Conservation (phyloP, 2,888 invertebrate species). For the Parascotia fuliginaria region DNA sequence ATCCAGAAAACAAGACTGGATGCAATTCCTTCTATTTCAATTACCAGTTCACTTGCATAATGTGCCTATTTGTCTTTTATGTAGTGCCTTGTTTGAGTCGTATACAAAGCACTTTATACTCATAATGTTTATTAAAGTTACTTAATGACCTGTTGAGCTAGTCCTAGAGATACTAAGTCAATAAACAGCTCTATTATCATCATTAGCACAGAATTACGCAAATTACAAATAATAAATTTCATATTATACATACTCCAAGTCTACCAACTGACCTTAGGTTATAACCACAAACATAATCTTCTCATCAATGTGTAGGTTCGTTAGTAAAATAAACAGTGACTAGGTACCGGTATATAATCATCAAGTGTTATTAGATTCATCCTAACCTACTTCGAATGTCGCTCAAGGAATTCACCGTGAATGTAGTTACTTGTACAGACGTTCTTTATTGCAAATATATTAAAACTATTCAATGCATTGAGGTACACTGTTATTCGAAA, state of each 20-base stretch:
- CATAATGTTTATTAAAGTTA: conserved; percentile 13
- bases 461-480: conserved; percentile 18
- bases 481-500: conserved; percentile 25
- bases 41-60: conserved; percentile 48
- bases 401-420: conserved; percentile 36
- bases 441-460: conserved; percentile 28
- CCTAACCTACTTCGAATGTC: conserved; percentile 41
- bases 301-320: conserved; percentile 49
- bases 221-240: conserved; percentile 47
- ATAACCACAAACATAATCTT: conserved; percentile 47
- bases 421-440: conserved; percentile 13
- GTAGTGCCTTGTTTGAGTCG: conserved; percentile 19
- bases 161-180: conserved; percentile 26
- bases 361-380: conserved; percentile 35
- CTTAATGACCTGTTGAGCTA: conserved; percentile 21
- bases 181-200: conserved; percentile 41
- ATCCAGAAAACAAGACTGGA: conserved; percentile 59
- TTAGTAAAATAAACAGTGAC: conserved; percentile 49
- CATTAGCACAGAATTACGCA: conserved; percentile 48
- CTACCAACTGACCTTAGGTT: conserved; percentile 52
- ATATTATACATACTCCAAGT: conserved; percentile 33
- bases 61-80: conserved; percentile 22
- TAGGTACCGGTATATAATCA: conserved; percentile 29
- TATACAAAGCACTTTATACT: conserved; percentile 21
- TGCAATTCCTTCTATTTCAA: conserved; percentile 63